A percentile compares a stretch with the other conserved stretches of the same genome.
Evolutionary conservation across 92 coral and sea anemone species (phyloP).

Genomic region (Isaurus tuberculatus): DNA sequence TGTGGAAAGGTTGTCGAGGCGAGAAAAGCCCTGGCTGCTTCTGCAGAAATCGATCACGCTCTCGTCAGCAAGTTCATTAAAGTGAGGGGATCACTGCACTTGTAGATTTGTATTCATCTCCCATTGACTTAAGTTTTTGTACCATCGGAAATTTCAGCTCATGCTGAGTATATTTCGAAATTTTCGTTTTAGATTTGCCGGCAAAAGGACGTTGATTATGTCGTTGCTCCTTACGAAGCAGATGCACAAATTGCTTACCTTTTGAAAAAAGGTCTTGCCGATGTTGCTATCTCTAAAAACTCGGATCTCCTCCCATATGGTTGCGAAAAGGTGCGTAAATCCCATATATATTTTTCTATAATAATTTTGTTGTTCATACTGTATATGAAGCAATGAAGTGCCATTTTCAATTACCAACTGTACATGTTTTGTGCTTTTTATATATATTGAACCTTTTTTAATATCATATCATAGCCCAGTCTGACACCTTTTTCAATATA

Average conservation of each 20-base stretch:
- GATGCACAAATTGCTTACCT: constrained; percentile 30
- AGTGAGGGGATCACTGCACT: background rate
- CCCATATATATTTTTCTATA: no score
- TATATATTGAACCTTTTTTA: no score
- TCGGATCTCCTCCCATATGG: constrained; percentile 12
- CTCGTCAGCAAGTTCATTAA: background rate
- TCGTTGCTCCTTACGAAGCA: constrained; percentile 45
- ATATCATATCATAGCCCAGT: no score
- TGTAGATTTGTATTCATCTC: background rate
- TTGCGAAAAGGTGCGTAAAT: constrained; percentile 13
- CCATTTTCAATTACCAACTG: no score
- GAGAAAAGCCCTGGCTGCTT: background rate
- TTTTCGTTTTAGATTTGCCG: constrained; percentile 33
- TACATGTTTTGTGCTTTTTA: no score
- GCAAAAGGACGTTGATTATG: constrained; percentile 6
- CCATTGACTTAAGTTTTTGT: background rate
- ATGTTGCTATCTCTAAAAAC: background rate
- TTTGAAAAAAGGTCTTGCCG: constrained; percentile 17
- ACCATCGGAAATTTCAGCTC: no score
- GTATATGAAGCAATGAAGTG: no score
- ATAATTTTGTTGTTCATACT: background rate
- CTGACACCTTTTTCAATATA: no score
- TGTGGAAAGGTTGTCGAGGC: background rate
- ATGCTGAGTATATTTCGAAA: no score
- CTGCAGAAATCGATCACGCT: background rate